Conservation (phyloP, 2,797 vertebrate genomes). For the Eospalax fontanierii region DNA sequence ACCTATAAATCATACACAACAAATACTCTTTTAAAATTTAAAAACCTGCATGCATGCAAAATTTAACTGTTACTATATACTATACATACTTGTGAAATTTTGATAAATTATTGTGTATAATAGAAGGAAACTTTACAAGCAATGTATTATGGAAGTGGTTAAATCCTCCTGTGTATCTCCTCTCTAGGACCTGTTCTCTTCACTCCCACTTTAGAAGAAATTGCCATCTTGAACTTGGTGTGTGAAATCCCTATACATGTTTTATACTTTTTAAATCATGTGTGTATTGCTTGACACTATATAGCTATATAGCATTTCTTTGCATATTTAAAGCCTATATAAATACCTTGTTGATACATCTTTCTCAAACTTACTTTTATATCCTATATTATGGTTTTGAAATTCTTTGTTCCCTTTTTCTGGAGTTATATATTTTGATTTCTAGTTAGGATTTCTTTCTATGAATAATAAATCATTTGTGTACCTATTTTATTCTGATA, state of each 20-base stretch:
- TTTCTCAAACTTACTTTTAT: constrained; percentile 57
- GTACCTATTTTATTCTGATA: constrained; percentile 18
- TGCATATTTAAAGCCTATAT: background rate
- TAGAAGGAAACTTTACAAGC: background rate
- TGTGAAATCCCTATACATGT: background rate
- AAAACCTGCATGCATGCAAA: background rate
- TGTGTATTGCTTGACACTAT: background rate
- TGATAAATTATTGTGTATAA: background rate
- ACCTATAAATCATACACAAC: constrained; percentile 2
- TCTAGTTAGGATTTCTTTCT: background rate
- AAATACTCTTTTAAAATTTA: constrained; percentile 48
- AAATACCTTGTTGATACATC: background rate
- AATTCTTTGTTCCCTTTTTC: constrained; percentile 48
- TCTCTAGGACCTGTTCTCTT: constrained; percentile 16
- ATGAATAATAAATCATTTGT: constrained; percentile 33
- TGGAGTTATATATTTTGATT: constrained; percentile 48
- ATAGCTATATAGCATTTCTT: constrained; percentile 5
- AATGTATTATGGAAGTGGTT: background rate
- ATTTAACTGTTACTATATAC: background rate
- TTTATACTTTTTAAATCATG: constrained; percentile 37
- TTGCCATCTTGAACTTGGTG: constrained; percentile 24
- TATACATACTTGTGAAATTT: constrained; percentile 17
- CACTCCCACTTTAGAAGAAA: background rate
- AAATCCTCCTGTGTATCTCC: background rate
- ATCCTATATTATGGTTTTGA: background rate